Percentiles rank a stretch among this genome's conserved stretches.
These are phyloP conservation scores for Sandelia bainsii DNA, from an alignment of 2,797 vertebrate genomes.

Conservation along the genomic window DNA sequence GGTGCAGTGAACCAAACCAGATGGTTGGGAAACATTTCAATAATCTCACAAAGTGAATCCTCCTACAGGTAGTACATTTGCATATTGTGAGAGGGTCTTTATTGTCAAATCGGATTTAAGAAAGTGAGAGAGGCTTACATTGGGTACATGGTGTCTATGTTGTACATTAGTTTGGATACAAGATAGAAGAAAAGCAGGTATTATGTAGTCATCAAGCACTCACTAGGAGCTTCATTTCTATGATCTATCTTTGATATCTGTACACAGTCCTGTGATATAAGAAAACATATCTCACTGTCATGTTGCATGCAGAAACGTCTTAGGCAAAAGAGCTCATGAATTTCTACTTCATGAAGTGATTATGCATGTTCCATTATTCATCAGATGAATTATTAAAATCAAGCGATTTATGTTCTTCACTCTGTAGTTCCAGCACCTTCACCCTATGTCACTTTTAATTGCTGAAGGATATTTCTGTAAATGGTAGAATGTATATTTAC, in stretches of 20 bases:
- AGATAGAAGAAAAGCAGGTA: constrained; percentile 32
- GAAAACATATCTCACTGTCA: constrained; percentile 45
- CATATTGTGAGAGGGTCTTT: constrained; percentile 70
- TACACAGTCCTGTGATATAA: constrained; percentile 46
- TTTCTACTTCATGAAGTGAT: constrained; percentile 70
- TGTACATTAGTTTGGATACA: constrained; percentile 39
- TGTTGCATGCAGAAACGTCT: constrained; percentile 27
- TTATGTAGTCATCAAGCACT: constrained; percentile 46
- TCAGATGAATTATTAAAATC: constrained; percentile 76
- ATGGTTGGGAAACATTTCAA: constrained; percentile 69
- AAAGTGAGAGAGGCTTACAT: constrained; percentile 31
- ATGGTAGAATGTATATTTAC: constrained; percentile 7
- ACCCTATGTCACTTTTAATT: constrained; percentile 51
- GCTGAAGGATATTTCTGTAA: constrained; percentile 13
- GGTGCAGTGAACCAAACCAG: constrained; percentile 67
- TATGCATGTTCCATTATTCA: constrained; percentile 79
- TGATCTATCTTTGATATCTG: constrained; percentile 62
- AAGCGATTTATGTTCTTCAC: constrained; percentile 61
- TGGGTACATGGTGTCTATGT: constrained; percentile 40
- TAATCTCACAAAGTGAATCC: constrained; percentile 72
- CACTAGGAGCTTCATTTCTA: constrained; percentile 22
- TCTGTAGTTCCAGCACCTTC: constrained; percentile 39
- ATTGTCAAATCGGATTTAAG: constrained; percentile 59
- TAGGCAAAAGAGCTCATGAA: constrained; percentile 56
- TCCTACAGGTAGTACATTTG: constrained; percentile 65